Evolutionary conservation across 2,888 invertebrate species (phyloP).

Genomic region (Drosophila anceps): DNA sequence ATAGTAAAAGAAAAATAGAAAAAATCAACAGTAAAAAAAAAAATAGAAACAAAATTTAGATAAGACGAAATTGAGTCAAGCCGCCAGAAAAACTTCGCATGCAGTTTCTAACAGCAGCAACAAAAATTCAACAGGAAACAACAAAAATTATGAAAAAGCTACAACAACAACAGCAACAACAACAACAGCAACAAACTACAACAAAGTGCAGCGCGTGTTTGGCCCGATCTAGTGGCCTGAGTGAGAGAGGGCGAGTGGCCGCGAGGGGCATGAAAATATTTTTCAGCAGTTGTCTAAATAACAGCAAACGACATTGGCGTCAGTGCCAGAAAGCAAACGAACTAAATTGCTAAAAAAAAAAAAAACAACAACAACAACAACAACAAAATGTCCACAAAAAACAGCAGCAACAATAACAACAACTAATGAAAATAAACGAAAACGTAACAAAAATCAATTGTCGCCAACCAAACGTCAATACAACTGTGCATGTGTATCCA

Average conservation of each 20-base stretch:
- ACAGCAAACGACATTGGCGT: constrained; percentile 57
- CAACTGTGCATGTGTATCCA: constrained; percentile 59
- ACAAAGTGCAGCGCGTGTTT: constrained; percentile 75
- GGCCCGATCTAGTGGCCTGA: constrained; percentile 58
- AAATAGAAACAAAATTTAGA: constrained; percentile 66
- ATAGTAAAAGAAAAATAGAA: constrained; percentile 21
- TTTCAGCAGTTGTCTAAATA: constrained; percentile 81
- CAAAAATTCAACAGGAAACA: constrained; percentile 38
- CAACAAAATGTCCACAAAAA: constrained; percentile 60
- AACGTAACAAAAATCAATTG: constrained; percentile 81
- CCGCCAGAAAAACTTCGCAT: constrained; percentile 69
- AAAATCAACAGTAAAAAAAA: constrained; percentile 30
- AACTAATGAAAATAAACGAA: constrained; percentile 78
- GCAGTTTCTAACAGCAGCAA: constrained; percentile 47
- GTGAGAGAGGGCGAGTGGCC: constrained; percentile 9
- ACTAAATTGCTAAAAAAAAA: constrained; percentile 78
- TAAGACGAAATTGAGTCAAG: constrained; percentile 79
- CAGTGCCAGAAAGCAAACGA: constrained; percentile 78
- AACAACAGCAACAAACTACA: constrained; percentile 27
- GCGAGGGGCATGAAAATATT: constrained; percentile 61
- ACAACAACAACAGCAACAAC: constrained; percentile 17
- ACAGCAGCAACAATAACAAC: constrained; percentile 40
- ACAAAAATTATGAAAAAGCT: constrained; percentile 56
- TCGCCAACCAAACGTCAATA: constrained; percentile 81
- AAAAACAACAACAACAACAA: constrained; percentile 45